These are phyloP conservation scores for Blastomussa wellsi DNA, from an alignment of 92 coral and sea anemone species.

Conservation along the genomic window DNA sequence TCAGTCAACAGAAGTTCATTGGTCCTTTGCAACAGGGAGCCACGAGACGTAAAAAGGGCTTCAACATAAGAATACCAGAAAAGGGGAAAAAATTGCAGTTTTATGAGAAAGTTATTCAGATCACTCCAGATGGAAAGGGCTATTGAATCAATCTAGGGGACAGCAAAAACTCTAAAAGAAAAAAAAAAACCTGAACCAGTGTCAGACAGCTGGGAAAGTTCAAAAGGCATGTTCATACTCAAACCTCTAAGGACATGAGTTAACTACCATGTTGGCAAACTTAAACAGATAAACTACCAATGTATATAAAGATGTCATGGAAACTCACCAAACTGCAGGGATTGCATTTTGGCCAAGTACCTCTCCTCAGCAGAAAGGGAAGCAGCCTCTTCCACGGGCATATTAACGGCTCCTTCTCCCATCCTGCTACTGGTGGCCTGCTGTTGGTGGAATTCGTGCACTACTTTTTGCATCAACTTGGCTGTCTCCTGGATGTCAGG, in stretches of 20 bases:
- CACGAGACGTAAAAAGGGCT: not conserved
- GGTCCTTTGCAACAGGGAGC: not conserved
- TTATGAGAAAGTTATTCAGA: no score
- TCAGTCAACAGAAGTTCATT: not conserved
- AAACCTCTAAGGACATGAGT: no score
- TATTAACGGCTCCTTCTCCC: conserved; percentile 27
- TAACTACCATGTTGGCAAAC: no score
- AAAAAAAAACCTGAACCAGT: no score
- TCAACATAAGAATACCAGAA: not conserved
- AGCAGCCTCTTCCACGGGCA: conserved; percentile 22
- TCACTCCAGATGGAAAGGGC: no score
- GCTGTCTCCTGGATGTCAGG: conserved; percentile 98
- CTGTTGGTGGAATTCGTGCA: conserved; percentile 62
- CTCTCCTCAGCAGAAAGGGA: conserved; percentile 77
- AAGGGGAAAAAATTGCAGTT: not conserved
- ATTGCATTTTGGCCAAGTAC: conserved; percentile 83
- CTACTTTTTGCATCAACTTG: conserved; percentile 73
- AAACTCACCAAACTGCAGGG: conserved; percentile 91
- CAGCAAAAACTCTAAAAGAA: no score
- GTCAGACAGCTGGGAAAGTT: no score
- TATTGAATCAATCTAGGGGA: no score
- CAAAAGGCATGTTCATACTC: no score
- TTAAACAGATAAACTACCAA: no score
- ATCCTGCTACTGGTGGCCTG: conserved; percentile 44
- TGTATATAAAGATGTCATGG: no score